Base-by-base conservation (phyloP, 2,888 invertebrate genomes). In the Ophion ventricosus region DNA sequence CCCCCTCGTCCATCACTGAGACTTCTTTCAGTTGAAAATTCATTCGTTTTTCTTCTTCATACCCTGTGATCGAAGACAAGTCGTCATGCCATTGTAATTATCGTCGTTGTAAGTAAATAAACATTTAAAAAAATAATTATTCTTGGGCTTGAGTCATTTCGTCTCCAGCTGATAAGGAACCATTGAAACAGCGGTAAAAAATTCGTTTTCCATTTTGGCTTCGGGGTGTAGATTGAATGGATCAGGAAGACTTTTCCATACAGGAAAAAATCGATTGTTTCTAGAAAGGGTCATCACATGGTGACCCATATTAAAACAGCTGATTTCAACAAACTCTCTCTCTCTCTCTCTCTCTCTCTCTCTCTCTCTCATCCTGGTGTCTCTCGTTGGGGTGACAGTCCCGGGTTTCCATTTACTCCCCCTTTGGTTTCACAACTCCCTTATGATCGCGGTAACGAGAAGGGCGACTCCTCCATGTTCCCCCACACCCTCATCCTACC, bases 281-380 rank as follows among this genome's bases (percentile, higher is more conserved):
- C 82, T 84, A 85, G 85, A 78, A 77, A 79, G 78, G 75, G 84
- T 85, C 82, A 72, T 79, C 75, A 61, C 82, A 79, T 75, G 78
- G 54, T 92, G 91, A 92, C 91, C 91, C 86, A 92, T 87, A 92
- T 92, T 89, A 90, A 81, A 91, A 91, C 92, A 92, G 92, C 92
- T 92, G 91, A 90, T 88, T 90, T 40, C 66, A 63, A 35, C 8
- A 23, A 20, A 77, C 11, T 23, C 25, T 35, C 26, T 49, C 25
- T 61, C 40, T 26, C 54, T 72, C 7, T 2, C 59, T 11, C 59
- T 26, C 49, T 59, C 59, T 59, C 11, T 23, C 23, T 56, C 25
- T 49, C 25, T 61, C 40, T 26, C 54, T 72, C 7, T 2, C 59
- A 8, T 49, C 26, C 49, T 59, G 69, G 26, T 74, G 64, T 66